These are phyloP conservation scores for Gonatopus flavifemur DNA, from an alignment of 1,140 invertebrate genomes.

Conservation along the genomic window DNA sequence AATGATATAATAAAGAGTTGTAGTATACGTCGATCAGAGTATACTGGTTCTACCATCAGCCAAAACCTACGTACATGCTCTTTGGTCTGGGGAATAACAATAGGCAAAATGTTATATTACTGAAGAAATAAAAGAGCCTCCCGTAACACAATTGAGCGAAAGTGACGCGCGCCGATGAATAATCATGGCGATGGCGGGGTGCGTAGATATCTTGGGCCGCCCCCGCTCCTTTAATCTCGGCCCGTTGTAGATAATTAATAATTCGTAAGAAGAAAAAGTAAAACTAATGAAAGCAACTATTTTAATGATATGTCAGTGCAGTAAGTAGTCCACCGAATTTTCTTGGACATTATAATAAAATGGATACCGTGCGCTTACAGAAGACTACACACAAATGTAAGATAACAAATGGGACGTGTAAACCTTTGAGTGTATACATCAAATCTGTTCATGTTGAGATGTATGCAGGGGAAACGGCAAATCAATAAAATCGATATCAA, in stretches of 20 bases:
- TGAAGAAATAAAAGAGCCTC: slow-evolving; percentile 4
- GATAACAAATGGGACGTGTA: slow-evolving; percentile 45
- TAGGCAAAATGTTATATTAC: background rate
- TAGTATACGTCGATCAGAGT: slow-evolving; percentile 11
- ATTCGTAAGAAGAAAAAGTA: slow-evolving; percentile 35
- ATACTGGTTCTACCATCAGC: slow-evolving; percentile 4
- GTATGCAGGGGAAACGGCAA: slow-evolving; percentile 47
- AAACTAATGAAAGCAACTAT: slow-evolving; percentile 36
- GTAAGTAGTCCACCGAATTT: slow-evolving; percentile 38
- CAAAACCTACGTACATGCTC: slow-evolving; percentile 17
- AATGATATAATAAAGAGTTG: too few species aligned
- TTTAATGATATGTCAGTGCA: slow-evolving; percentile 31
- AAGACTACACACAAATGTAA: slow-evolving; percentile 47
- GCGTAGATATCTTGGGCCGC: slow-evolving; percentile 59
- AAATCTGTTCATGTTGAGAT: slow-evolving; percentile 58
- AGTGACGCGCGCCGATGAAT: slow-evolving; percentile 50
- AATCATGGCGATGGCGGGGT: slow-evolving; percentile 56
- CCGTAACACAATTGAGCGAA: slow-evolving; percentile 29
- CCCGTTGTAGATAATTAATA: slow-evolving; percentile 59
- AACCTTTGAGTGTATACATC: slow-evolving; percentile 51
- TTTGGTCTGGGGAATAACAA: slow-evolving; percentile 11
- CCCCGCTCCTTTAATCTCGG: slow-evolving; percentile 56
- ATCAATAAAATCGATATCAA: slow-evolving; percentile 52
- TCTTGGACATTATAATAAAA: slow-evolving; percentile 43
- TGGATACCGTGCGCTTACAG: slow-evolving; percentile 50